These are phyloP conservation scores for Musca domestica DNA, from an alignment of 1,140 invertebrate species.

Conservation along the genomic window DNA sequence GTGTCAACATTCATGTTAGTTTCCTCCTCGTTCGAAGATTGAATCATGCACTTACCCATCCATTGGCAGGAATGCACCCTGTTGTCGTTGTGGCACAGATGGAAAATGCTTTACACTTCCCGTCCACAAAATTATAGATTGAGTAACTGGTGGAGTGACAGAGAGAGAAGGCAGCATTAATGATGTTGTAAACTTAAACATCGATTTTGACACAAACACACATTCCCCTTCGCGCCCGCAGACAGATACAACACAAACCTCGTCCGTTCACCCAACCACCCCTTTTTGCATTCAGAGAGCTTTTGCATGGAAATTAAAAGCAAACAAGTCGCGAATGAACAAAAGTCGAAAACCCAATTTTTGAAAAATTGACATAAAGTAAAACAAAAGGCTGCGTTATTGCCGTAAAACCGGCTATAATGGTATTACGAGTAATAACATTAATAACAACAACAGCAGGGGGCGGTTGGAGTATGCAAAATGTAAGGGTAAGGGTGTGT, in stretches of 20 bases:
- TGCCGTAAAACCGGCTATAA: conserved; percentile 12
- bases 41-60: too few species aligned
- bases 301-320: background rate
- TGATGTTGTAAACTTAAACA: conserved; percentile 10
- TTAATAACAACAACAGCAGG: background rate
- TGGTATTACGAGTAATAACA: conserved; percentile 15
- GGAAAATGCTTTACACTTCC: too few species aligned
- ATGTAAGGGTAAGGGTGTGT: too few species aligned
- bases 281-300: too few species aligned
- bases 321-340: background rate
- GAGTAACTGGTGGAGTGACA: background rate
- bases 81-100: too few species aligned
- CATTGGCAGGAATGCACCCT: too few species aligned
- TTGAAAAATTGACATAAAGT: conserved; percentile 11
- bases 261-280: too few species aligned
- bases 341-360: background rate
- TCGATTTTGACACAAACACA: background rate
- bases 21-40: too few species aligned
- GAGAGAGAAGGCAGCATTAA: conserved; percentile 4
- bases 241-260: too few species aligned
- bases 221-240: too few species aligned
- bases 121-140: background rate
- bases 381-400: conserved; percentile 7
- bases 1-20: too few species aligned
- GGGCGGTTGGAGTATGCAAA: background rate